Evolutionary conservation across 1,140 invertebrate species (phyloP).

Genomic region (Mycetomoellerius zeteki): DNA sequence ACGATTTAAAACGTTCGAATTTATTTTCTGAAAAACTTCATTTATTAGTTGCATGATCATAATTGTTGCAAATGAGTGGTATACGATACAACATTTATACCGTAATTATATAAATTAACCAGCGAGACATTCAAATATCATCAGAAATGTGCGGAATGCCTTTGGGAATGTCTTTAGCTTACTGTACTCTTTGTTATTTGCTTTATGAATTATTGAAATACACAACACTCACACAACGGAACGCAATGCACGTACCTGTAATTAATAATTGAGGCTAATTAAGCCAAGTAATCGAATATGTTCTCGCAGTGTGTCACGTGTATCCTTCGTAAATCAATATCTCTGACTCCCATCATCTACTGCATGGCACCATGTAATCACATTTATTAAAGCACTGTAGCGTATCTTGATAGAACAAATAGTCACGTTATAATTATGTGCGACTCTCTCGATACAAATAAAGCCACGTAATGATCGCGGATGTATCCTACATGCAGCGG

Average conservation of each 20-base stretch:
- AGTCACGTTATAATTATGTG: neutral
- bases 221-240: neutral
- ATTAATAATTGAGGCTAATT: constrained; percentile 78
- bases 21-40: too few species aligned
- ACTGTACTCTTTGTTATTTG: neutral
- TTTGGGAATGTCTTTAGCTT: neutral
- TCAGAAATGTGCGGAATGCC: neutral
- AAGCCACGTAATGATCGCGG: neutral
- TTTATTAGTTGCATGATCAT: too few species aligned
- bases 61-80: too few species aligned
- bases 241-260: constrained; percentile 64
- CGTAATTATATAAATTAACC: neutral
- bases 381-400: neutral
- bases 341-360: constrained; percentile 72
- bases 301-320: constrained; percentile 52
- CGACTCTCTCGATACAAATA: neutral
- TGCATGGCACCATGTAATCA: neutral
- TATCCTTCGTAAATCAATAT: constrained; percentile 77
- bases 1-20: too few species aligned
- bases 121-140: too few species aligned
- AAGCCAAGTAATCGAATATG: constrained; percentile 69
- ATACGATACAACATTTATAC: neutral
- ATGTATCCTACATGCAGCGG: neutral
- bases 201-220: neutral
- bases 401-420: neutral